phyloP scores from a whole-genome alignment of 1,140 invertebrate genomes.

The Sogatella furcifera region DNA sequence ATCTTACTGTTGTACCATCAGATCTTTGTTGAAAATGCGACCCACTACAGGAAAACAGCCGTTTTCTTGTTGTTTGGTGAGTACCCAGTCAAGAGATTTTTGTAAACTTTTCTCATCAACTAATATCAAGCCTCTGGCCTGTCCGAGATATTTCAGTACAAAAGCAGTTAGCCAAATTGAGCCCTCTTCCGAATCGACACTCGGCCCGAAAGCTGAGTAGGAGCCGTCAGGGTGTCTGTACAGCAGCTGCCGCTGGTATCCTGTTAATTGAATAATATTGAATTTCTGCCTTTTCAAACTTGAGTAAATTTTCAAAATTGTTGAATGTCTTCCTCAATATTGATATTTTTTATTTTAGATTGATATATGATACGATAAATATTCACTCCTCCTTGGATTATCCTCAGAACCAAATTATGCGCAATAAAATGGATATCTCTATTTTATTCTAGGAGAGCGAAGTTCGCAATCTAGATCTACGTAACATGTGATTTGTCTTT shows the following conservation, averaged over 20 bases:
- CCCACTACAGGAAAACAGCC: constrained; percentile 69
- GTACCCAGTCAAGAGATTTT: constrained; percentile 57
- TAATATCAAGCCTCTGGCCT: constrained; percentile 49
- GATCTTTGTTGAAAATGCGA: constrained; percentile 61
- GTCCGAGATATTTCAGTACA: constrained; percentile 58
- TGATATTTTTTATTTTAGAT: too few relatives aligned
- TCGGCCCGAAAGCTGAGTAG: constrained; percentile 66
- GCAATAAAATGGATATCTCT: too few relatives aligned
- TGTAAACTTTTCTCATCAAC: constrained; percentile 56
- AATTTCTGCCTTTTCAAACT: too few relatives aligned
- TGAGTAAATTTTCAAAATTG: too few relatives aligned
- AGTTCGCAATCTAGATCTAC: too few relatives aligned
- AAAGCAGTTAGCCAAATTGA: constrained; percentile 81
- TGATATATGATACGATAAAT: too few relatives aligned
- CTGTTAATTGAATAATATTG: constrained; percentile 30
- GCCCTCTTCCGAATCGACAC: constrained; percentile 39
- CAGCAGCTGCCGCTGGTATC: constrained; percentile 62
- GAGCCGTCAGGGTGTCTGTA: constrained; percentile 64
- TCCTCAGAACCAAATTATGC: too few relatives aligned
- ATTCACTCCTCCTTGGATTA: too few relatives aligned
- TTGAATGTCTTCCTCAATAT: too few relatives aligned
- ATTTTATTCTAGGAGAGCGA: too few relatives aligned
- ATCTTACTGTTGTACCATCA: constrained; percentile 42
- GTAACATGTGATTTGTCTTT: too few relatives aligned
- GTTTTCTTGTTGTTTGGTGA: constrained; percentile 55